These are phyloP conservation scores for Mungos mungo DNA, from an alignment of 2,113 vertebrate species.

Conservation along the genomic window DNA sequence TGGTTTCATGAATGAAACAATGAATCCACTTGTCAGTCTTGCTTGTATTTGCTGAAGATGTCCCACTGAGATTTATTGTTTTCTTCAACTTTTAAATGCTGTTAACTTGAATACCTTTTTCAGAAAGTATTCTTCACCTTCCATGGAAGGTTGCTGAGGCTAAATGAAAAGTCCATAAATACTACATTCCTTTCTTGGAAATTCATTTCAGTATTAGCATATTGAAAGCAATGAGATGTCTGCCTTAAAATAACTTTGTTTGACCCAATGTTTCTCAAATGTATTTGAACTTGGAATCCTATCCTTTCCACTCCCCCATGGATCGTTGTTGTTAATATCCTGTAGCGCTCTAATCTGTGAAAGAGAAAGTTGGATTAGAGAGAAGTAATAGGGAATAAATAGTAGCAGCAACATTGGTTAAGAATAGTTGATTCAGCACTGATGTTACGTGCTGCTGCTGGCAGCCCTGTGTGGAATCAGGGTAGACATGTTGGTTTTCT, in stretches of 20 bases:
- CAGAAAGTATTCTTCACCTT: slow-evolving; percentile 15
- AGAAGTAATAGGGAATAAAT: background rate
- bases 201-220: slow-evolving; percentile 24
- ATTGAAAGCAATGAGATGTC: background rate
- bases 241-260: slow-evolving; percentile 33
- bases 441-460: background rate
- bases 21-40: slow-evolving; percentile 27
- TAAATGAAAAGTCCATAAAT: background rate
- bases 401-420: slow-evolving; percentile 3
- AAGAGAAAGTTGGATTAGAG: background rate
- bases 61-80: slow-evolving; percentile 33
- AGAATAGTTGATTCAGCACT: background rate
- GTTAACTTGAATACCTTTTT: slow-evolving; percentile 43
- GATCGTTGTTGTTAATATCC: background rate
- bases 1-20: slow-evolving; percentile 43
- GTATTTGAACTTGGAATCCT: background rate
- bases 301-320: background rate
- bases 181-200: background rate
- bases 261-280: slow-evolving; percentile 5
- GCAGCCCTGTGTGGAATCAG: background rate
- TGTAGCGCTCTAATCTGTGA: background rate
- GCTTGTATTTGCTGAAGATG: slow-evolving; percentile 44
- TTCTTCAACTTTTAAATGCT: slow-evolving; percentile 39
- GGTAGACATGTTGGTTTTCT: background rate
- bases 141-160: background rate